Evolutionary conservation across 2,888 invertebrate species (phyloP), one percentile per base, ranked within the genome.

Genomic region (Isoperla grammatica): DNA sequence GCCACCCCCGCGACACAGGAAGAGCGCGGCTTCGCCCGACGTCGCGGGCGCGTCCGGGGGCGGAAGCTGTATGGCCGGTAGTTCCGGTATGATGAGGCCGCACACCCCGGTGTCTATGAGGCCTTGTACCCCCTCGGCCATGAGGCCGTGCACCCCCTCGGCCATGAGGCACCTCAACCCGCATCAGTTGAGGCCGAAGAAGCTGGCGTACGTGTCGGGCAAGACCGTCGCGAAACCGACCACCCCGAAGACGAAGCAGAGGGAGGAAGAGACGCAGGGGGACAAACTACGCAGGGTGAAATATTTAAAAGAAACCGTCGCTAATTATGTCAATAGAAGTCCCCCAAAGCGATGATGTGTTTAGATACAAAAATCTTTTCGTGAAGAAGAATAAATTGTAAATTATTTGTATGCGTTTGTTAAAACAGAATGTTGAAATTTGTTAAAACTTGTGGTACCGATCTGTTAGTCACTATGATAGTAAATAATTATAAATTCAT

Each of bases 211-310:
- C 20, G 39, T 53, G 2, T 2, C 40, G 19, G 37, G 37, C 17
- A 53, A 53, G 39, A n/a, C 15, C 4, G 17, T 23, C 2, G 35
- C 29, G 4, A n/a, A 4, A 12, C 11, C 37, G 13, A 15, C 37
- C 17, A 19, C 5, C 17, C 22, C 11, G 39, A 23, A 15, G 39
- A n/a, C 15, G 53, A 37, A 53, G 12, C 37, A 39, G 11, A 39
- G 9, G 53, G 19, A 13, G 5, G 13, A 13, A 37, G 53, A 53
- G 9, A 53, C 53, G 53, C 53, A 53, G 37, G 53, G 53, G 17
- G 53, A 53, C 37, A 53, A 35, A 37, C 37, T 53, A 37, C 35
- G 53, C 20, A 53, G 39, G 20, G 39, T 12, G 39, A 53, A 39
- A 29, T 29, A 29, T 29, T 29, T 29, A 29, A 29, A 29, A 29